phyloP scores from a whole-genome alignment of 2,113 vertebrate species.

The Piliocolobus tephrosceles region DNA sequence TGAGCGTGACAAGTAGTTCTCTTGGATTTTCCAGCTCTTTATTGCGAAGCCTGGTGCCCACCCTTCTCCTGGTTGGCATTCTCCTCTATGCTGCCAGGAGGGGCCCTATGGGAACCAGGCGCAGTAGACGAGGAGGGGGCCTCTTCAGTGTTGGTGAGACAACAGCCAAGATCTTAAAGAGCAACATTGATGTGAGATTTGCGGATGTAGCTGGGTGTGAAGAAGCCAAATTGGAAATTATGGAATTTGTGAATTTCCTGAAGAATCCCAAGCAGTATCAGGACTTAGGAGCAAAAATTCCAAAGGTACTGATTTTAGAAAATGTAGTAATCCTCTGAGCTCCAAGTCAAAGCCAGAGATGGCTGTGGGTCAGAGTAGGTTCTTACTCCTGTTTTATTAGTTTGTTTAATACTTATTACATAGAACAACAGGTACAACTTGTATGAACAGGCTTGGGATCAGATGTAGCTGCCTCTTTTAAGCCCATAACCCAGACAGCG shows the following conservation, averaged over 20 bases:
- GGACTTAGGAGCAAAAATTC: constrained; percentile 85
- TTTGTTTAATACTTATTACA: background rate
- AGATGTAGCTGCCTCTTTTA: background rate
- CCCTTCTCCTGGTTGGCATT: constrained; percentile 79
- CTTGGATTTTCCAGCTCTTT: constrained; percentile 75
- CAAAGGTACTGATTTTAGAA: constrained; percentile 75
- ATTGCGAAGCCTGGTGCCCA: constrained; percentile 79
- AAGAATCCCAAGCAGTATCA: constrained; percentile 85
- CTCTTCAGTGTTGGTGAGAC: constrained; percentile 83
- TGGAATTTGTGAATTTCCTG: constrained; percentile 86
- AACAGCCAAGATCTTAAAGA: constrained; percentile 82
- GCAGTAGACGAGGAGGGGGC: constrained; percentile 67
- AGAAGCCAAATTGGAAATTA: constrained; percentile 85
- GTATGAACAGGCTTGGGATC: background rate
- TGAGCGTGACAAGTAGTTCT: background rate
- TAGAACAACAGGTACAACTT: background rate
- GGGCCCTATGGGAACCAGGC: constrained; percentile 75
- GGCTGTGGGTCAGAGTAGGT: too few relatives aligned
- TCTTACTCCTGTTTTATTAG: background rate
- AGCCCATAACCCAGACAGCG: background rate
- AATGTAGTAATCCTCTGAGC: background rate
- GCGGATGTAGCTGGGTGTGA: constrained; percentile 84
- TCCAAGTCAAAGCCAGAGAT: too few relatives aligned
- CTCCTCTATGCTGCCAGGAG: constrained; percentile 79
- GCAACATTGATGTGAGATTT: constrained; percentile 76